Evolutionary conservation across 2,113 vertebrate species (phyloP).

Genomic region (Struthidea cinerea): DNA sequence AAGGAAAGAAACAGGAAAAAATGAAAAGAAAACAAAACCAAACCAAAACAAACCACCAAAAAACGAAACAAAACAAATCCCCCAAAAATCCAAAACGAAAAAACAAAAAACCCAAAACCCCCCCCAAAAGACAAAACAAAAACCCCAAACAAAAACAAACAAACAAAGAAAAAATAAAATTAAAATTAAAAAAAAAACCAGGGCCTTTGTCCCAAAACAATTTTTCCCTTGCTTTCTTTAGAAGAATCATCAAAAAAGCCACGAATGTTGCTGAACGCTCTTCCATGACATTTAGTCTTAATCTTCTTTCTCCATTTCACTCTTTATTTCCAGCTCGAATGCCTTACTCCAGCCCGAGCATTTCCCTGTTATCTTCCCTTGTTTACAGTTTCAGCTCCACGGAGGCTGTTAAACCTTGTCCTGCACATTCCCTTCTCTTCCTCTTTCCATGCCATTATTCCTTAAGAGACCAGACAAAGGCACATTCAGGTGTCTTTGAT

Average conservation of each 20-base stretch:
- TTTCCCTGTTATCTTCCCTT: neutral
- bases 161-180: too few species aligned
- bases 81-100: too few species aligned
- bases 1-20: neutral
- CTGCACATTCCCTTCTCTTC: neutral
- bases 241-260: neutral
- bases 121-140: neutral
- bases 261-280: neutral
- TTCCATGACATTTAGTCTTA: conserved; percentile 1
- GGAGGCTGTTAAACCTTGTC: neutral
- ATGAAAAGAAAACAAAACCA: neutral
- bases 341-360: neutral
- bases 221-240: neutral
- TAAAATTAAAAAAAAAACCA: too few species aligned
- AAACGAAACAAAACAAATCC: too few species aligned
- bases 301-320: conserved; percentile 4
- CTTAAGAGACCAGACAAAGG: neutral
- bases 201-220: neutral
- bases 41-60: too few species aligned
- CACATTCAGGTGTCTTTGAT: neutral
- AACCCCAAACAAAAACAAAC: neutral
- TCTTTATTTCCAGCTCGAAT: neutral
- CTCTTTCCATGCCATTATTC: neutral
- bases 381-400: neutral
- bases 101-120: too few species aligned